phyloP scores from a whole-genome alignment of 2,797 vertebrate genomes.

The Buceros bicornis region DNA sequence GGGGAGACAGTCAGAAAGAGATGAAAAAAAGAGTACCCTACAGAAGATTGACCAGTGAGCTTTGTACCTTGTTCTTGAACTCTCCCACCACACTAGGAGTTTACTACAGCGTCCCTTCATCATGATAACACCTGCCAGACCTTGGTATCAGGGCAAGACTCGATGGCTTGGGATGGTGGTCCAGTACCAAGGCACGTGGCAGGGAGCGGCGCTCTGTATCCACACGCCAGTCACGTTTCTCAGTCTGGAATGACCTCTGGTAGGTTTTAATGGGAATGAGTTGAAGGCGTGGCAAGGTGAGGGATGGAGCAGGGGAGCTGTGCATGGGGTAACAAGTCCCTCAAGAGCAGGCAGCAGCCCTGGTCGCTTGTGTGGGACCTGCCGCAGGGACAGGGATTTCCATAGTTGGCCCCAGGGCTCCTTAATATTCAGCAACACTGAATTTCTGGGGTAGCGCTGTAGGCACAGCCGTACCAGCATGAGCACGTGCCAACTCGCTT shows the following conservation, averaged over 20 bases:
- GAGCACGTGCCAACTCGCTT: not conserved
- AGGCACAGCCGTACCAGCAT: not conserved
- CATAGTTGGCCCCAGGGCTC: not conserved
- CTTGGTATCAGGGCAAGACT: not conserved
- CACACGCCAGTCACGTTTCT: accelerated
- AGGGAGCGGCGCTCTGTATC: accelerated
- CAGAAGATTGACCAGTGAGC: not conserved
- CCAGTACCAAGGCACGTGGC: not conserved
- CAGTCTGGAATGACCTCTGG: not conserved
- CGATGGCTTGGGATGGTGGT: not conserved
- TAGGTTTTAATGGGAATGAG: not conserved
- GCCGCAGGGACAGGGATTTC: accelerated
- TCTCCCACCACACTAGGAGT: not conserved
- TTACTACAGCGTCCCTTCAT: not conserved
- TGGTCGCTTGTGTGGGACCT: not conserved
- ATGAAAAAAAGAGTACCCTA: not conserved
- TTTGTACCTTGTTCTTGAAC: not conserved
- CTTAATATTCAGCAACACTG: not conserved
- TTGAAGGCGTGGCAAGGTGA: not conserved
- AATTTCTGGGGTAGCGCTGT: not conserved
- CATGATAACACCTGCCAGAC: not conserved
- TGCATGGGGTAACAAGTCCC: not conserved
- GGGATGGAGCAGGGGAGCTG: not conserved
- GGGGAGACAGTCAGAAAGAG: not conserved
- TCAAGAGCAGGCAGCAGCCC: not conserved